Base-by-base conservation (phyloP, 2,113 vertebrate genomes). In the Nothobranchius furzeri region DNA sequence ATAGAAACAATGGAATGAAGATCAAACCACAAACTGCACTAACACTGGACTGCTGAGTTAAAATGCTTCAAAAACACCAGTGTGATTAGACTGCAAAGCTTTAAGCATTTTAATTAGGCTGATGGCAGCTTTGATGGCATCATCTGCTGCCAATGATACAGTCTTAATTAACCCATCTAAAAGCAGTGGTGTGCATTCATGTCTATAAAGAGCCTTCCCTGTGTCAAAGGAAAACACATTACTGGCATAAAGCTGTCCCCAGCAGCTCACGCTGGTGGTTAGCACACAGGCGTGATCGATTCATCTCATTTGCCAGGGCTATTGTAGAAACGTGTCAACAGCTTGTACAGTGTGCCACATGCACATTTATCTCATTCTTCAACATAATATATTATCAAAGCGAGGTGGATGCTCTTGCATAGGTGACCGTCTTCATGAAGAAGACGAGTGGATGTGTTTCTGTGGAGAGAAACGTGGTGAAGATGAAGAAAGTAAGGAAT, bases 131-230 rank as follows among this genome's bases (percentile, higher is more conserved):
- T 90, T 89, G 70, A 78, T 84, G 73, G 75, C 68, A 82, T 92
- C 88, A 84, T 90, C 86, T 89, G 86, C 78, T 89, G 85, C 83
- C 82, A 75, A 81, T 82, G 83, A 90, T 85, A 82, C 81, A 75
- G 76, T 85, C 88, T 88, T 89, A 91, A 91, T 92, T 88, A 92
- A 86, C 79, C 86, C 79, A 88, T 91, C 90, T 87, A 85, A 88
- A 92, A 83, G 87, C 82, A 88, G 76, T 78, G 71, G 51, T 70
- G 68, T 79, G 71, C 71, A 84, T 90, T 87, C 87, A 86, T 75
- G 83, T 82, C 69, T 71, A 83, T 86, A 88, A 91, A 74, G 79
- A 88, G 78, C 60, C 58, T 83, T 88, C 79, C 54, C 67, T 68
- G 77, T 45, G 76, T 88, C 76, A 87, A 75, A 76, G 42, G 37